phyloP scores from a whole-genome alignment of 2,113 vertebrate species.

The Origma solitaria region DNA sequence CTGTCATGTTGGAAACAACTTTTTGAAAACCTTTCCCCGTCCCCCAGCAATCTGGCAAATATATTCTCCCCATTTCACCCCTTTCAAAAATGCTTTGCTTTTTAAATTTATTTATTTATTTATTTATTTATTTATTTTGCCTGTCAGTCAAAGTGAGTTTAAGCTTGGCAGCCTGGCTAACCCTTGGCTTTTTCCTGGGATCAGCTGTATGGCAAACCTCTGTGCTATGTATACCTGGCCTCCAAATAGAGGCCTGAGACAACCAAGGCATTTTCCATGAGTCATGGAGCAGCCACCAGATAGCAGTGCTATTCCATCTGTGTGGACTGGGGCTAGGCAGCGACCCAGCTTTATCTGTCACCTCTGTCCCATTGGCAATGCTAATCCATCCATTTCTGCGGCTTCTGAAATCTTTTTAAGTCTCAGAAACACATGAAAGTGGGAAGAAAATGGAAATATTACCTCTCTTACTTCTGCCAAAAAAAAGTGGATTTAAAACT shows the following conservation, averaged over 20 bases:
- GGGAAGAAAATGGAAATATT: slow-evolving; percentile 1
- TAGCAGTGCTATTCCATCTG: slow-evolving; percentile 53
- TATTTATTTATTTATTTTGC: rapidly evolving
- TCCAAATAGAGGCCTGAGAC: slow-evolving; percentile 19
- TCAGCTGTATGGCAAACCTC: neutral
- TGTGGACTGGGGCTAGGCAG: neutral
- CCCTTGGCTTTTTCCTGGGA: slow-evolving; percentile 17
- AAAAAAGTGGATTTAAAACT: neutral
- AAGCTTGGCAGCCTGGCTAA: neutral
- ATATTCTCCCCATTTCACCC: neutral
- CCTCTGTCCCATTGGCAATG: neutral
- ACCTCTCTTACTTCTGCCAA: neutral
- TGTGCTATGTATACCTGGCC: slow-evolving; percentile 32
- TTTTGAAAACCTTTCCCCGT: neutral
- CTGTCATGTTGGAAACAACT: neutral
- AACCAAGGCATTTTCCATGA: slow-evolving; percentile 52
- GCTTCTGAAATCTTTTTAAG: neutral
- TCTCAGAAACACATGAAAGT: neutral
- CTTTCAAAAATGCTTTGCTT: neutral
- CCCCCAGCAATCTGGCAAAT: neutral
- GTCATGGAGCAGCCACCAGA: slow-evolving; percentile 55
- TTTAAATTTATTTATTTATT: no score
- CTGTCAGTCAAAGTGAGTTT: neutral
- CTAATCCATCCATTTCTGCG: neutral
- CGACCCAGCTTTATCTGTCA: neutral